These are phyloP conservation scores for Aethes cnicana DNA, from an alignment of 2,888 invertebrate species.

Conservation along the genomic window DNA sequence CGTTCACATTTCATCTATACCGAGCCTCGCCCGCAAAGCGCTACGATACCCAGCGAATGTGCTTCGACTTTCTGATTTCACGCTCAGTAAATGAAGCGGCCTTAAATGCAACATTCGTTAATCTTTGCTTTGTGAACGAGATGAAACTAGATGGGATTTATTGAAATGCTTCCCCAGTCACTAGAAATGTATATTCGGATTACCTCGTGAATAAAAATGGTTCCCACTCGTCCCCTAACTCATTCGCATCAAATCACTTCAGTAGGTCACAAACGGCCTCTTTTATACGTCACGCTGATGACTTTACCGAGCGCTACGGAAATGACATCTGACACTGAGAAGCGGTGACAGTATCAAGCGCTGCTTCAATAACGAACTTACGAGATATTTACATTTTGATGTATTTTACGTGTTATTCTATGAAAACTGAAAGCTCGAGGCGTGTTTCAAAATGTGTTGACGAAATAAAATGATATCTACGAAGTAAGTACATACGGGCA, in stretches of 20 bases:
- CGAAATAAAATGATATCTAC: constrained; percentile 30
- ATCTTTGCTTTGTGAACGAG: too few species aligned
- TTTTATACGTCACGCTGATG: constrained; percentile 27
- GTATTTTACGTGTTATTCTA: constrained; percentile 11
- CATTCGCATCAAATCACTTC: constrained; percentile 12
- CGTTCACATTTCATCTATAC: constrained; percentile 50
- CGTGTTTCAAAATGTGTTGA: too few species aligned
- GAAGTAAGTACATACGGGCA: constrained; percentile 18
- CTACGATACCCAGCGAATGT: constrained; percentile 23
- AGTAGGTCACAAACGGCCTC: constrained; percentile 20
- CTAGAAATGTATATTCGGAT: too few species aligned
- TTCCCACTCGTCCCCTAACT: constrained; percentile 4
- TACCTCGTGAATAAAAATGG: neutral
- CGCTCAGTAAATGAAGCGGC: too few species aligned
- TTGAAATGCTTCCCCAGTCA: too few species aligned
- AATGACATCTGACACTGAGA: constrained; percentile 26
- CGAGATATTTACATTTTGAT: constrained; percentile 19
- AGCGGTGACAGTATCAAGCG: constrained; percentile 22
- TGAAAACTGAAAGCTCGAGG: constrained; percentile 13
- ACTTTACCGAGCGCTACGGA: constrained; percentile 28
- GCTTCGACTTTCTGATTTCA: neutral
- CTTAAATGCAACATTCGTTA: too few species aligned
- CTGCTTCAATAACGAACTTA: constrained; percentile 10
- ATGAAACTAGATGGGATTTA: too few species aligned
- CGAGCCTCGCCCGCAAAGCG: constrained; percentile 32